These are phyloP conservation scores for Rhabdomys pumilio DNA, from an alignment of 2,797 vertebrate species.

Conservation along the genomic window DNA sequence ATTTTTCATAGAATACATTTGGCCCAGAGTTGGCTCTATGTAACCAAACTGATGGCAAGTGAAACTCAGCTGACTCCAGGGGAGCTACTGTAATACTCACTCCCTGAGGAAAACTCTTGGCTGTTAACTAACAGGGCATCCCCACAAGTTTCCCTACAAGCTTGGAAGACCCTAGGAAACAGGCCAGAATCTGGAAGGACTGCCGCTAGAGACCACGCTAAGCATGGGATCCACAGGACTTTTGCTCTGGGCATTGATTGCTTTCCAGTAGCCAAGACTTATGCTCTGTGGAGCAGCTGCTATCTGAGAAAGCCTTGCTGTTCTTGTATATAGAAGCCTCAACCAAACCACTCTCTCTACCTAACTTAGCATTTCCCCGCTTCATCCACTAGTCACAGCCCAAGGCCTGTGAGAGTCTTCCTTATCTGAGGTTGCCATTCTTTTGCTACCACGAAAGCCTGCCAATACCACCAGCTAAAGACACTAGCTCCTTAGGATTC, in stretches of 20 bases:
- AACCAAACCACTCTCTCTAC: neutral
- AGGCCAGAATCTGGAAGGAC: neutral
- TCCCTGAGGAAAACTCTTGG: neutral
- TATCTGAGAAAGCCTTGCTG: constrained; percentile 1
- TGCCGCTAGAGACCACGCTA: neutral
- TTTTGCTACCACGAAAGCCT: neutral
- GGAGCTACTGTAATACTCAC: neutral
- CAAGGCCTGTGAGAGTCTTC: neutral
- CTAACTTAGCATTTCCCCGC: neutral
- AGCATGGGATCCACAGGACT: neutral
- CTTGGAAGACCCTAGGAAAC: neutral
- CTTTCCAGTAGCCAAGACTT: neutral
- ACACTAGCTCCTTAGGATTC: neutral
- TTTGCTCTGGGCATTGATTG: neutral
- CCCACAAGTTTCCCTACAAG: neutral
- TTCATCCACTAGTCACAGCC: neutral
- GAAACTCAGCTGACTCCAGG: neutral
- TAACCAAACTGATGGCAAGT: neutral
- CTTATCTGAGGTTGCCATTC: neutral
- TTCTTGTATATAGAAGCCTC: neutral
- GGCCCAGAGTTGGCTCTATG: neutral
- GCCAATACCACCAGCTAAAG: neutral
- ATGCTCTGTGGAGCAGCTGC: neutral
- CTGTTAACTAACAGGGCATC: neutral
- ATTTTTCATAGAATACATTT: neutral